Evolutionary conservation across 2,113 vertebrate species (phyloP).

Genomic region (Sceloporus undulatus): DNA sequence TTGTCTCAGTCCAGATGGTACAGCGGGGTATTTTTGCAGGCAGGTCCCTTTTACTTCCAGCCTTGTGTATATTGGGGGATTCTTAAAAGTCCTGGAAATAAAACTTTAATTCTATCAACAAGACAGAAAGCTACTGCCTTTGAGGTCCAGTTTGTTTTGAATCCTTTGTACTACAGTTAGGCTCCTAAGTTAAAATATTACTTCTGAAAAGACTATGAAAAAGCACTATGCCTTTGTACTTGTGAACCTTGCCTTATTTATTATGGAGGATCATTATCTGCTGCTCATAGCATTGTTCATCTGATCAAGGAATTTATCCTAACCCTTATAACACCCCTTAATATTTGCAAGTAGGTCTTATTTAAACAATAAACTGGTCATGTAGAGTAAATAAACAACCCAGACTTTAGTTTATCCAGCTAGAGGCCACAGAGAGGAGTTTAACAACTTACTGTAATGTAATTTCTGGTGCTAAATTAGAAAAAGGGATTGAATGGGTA

Average conservation of each 20-base stretch:
- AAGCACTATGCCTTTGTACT: too few species aligned
- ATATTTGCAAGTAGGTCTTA: background rate
- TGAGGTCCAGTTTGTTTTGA: too few species aligned
- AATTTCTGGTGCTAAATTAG: background rate
- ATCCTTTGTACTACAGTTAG: too few species aligned
- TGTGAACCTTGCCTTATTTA: background rate
- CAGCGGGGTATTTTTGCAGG: too few species aligned
- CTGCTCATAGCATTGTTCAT: background rate
- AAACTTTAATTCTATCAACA: too few species aligned
- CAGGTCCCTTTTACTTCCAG: too few species aligned
- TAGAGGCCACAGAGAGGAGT: background rate
- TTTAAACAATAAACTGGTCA: slow-evolving; percentile 7
- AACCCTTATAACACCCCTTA: background rate
- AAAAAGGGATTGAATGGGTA: background rate
- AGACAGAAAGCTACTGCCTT: too few species aligned
- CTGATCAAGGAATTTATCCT: background rate
- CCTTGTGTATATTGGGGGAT: too few species aligned
- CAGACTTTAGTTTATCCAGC: background rate
- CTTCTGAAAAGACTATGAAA: background rate
- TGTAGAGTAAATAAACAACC: background rate
- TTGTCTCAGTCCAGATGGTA: too few species aligned
- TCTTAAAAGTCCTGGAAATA: too few species aligned
- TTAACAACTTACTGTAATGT: background rate
- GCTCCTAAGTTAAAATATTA: too few species aligned
- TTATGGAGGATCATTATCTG: background rate